Percentiles rank a stretch among this genome's conserved stretches.
phyloP scores from a whole-genome alignment of 2,113 vertebrate genomes.

The Bucco capensis region DNA sequence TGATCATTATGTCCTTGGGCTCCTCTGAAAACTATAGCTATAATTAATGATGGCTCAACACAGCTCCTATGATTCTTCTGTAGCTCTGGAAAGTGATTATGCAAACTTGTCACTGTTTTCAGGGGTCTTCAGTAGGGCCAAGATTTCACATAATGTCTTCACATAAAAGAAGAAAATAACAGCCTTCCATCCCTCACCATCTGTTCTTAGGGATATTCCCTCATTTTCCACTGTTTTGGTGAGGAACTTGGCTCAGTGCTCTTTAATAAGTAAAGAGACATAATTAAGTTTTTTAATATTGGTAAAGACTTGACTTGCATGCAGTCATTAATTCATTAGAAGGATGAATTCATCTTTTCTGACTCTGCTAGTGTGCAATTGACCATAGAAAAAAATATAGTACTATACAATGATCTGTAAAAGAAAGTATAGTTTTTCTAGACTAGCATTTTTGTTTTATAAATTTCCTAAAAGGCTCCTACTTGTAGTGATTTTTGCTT shows the following conservation, averaged over 20 bases:
- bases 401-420: neutral
- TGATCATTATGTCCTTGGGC: neutral
- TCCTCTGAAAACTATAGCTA: neutral
- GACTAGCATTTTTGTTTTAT: neutral
- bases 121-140: neutral
- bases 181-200: neutral
- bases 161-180: neutral
- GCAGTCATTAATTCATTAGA: conserved; percentile 21
- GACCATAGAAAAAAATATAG: neutral
- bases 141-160: neutral
- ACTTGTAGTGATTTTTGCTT: neutral
- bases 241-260: neutral
- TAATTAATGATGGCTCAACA: neutral
- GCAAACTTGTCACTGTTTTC: neutral
- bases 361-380: neutral
- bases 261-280: neutral
- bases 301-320: neutral
- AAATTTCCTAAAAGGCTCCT: neutral
- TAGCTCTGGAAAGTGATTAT: neutral
- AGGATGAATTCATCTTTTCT: conserved; percentile 11
- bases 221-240: neutral
- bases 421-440: neutral
- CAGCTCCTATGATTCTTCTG: neutral
- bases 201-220: neutral
- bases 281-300: neutral